A percentile compares a stretch with the other conserved stretches of the same genome.
Conservation (phyloP, 2,113 vertebrate genomes). For the Eclectus roratus region DNA sequence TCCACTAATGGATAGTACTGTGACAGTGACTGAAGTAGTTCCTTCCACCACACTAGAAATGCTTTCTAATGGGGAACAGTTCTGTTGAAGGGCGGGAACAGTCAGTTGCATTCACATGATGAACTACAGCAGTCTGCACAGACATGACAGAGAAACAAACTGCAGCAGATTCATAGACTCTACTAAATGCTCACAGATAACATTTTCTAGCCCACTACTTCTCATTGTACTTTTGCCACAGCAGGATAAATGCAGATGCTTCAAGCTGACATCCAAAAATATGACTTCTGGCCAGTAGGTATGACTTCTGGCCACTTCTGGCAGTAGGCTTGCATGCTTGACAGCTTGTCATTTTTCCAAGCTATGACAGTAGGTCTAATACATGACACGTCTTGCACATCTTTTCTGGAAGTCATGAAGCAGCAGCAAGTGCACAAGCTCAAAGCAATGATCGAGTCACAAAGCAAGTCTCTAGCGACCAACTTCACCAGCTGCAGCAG, state of each 20-base stretch:
- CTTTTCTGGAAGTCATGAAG: neutral
- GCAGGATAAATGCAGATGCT: neutral
- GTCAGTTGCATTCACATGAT: neutral
- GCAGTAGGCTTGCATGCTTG: neutral
- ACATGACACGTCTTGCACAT: neutral
- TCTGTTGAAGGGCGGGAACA: neutral
- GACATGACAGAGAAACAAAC: neutral
- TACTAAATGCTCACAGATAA: neutral
- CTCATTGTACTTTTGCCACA: neutral
- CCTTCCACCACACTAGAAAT: neutral
- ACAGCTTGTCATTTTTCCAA: neutral
- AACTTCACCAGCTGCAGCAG: neutral
- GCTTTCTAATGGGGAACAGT: fast-evolving
- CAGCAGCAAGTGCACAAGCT: neutral
- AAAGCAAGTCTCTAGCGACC: neutral
- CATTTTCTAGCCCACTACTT: neutral
- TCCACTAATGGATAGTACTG: neutral
- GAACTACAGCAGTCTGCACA: neutral
- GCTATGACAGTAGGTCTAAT: neutral
- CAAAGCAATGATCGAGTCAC: neutral
- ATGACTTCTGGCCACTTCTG: too few species aligned
- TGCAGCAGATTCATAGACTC: neutral
- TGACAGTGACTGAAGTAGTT: neutral
- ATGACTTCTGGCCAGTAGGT: neutral
- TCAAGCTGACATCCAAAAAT: neutral